phyloP scores from a whole-genome alignment of 2,113 vertebrate species.

The Gallinago media region DNA sequence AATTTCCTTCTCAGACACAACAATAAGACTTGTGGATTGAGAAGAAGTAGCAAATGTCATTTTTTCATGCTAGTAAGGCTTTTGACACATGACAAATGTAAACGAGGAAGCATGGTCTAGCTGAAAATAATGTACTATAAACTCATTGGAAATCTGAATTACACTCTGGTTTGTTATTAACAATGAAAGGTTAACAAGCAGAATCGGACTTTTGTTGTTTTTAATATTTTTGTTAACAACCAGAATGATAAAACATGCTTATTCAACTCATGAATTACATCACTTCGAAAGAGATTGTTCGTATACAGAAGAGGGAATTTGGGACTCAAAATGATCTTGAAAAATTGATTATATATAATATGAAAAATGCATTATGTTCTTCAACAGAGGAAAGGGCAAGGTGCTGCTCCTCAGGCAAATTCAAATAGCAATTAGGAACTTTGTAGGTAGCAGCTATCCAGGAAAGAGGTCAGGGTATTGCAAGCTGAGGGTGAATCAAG shows the following conservation, averaged over 20 bases:
- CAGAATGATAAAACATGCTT: background rate
- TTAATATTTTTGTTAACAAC: background rate
- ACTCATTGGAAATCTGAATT: background rate
- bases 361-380: background rate
- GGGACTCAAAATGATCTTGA: background rate
- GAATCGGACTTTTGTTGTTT: background rate
- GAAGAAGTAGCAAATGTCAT: background rate
- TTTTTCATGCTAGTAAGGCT: background rate
- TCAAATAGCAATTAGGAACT: background rate
- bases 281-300: background rate
- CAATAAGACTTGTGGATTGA: background rate
- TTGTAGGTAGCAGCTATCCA: background rate
- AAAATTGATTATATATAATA: background rate
- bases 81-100: background rate
- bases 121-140: background rate
- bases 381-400: background rate
- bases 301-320: background rate
- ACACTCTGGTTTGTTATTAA: background rate
- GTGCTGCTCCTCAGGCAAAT: background rate
- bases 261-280: background rate
- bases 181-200: background rate
- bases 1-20: background rate
- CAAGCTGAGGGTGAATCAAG: background rate
- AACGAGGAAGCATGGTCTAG: rapidly evolving
- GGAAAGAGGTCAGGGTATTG: background rate